Evolutionary conservation across 2,888 invertebrate genomes (phyloP).

Genomic region (Noctua janthe): DNA sequence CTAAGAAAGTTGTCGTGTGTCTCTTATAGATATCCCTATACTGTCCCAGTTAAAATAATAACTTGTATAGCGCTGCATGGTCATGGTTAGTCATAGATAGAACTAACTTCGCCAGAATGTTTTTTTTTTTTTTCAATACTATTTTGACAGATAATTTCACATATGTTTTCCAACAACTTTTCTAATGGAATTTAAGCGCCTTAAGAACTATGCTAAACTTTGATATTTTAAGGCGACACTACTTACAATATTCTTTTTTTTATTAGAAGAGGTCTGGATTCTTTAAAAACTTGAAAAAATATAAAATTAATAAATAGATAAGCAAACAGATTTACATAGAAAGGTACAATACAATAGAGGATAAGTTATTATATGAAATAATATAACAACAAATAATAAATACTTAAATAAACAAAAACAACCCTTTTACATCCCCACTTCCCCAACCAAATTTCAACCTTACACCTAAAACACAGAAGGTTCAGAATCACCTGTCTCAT

Average conservation of each 20-base stretch:
- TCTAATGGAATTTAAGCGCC: too few species aligned
- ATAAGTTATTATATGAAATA: not conserved
- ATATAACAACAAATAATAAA: conserved; percentile 20
- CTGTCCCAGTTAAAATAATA: too few species aligned
- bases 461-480: conserved; percentile 8
- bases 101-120: too few species aligned
- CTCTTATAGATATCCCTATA: too few species aligned
- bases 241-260: not conserved
- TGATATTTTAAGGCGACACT: not conserved
- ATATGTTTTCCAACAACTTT: too few species aligned
- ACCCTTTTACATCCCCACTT: not conserved
- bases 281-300: conserved; percentile 37
- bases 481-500: conserved; percentile 95
- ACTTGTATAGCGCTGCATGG: too few species aligned
- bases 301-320: conserved; percentile 32
- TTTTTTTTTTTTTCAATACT: too few species aligned
- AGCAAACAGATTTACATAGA: conserved; percentile 14
- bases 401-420: conserved; percentile 2
- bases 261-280: not conserved
- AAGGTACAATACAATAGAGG: conserved; percentile 25
- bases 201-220: too few species aligned
- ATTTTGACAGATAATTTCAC: too few species aligned
- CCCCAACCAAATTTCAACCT: not conserved
- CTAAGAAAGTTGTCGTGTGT: too few species aligned
- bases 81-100: too few species aligned